Evolutionary conservation across 2,888 invertebrate genomes (phyloP).

Genomic region (Pteria penguin): DNA sequence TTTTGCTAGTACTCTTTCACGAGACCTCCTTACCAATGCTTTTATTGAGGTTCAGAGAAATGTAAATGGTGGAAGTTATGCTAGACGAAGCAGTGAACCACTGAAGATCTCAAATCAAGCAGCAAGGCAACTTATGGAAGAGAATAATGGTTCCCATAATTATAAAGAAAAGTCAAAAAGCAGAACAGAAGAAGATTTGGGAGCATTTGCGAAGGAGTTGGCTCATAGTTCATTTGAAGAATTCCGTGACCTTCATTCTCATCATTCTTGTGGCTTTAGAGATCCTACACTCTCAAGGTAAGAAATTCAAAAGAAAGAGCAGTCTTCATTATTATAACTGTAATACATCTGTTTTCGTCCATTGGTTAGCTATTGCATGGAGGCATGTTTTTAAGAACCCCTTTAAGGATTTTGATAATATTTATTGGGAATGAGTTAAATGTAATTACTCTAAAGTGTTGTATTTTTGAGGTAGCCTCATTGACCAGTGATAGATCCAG

Average conservation of each 20-base stretch:
- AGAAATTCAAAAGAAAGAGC: neutral
- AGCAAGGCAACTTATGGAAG: slow-evolving; percentile 52
- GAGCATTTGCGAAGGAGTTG: slow-evolving; percentile 55
- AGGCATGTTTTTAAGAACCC: too few relatives aligned
- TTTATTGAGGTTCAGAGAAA: slow-evolving; percentile 67
- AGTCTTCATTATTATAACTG: neutral
- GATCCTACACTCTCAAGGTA: slow-evolving; percentile 71
- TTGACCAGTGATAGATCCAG: too few relatives aligned
- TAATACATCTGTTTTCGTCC: neutral
- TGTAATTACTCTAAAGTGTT: too few relatives aligned
- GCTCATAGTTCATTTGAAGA: slow-evolving; percentile 56
- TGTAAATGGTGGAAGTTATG: slow-evolving; percentile 55
- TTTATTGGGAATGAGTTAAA: too few relatives aligned
- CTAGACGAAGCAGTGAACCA: slow-evolving; percentile 72
- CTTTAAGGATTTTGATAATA: too few relatives aligned
- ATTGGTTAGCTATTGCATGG: too few relatives aligned
- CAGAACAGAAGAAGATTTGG: slow-evolving; percentile 68
- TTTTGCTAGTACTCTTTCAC: slow-evolving; percentile 59
- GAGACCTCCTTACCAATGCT: slow-evolving; percentile 71
- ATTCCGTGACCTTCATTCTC: slow-evolving; percentile 48
- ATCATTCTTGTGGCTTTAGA: slow-evolving; percentile 68
- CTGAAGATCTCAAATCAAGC: slow-evolving; percentile 64
- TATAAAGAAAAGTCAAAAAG: slow-evolving; percentile 47
- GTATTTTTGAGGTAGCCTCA: too few relatives aligned
- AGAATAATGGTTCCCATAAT: slow-evolving; percentile 37